phyloP scores from a whole-genome alignment of 2,888 invertebrate genomes.

The Drosophila kanekoi region DNA sequence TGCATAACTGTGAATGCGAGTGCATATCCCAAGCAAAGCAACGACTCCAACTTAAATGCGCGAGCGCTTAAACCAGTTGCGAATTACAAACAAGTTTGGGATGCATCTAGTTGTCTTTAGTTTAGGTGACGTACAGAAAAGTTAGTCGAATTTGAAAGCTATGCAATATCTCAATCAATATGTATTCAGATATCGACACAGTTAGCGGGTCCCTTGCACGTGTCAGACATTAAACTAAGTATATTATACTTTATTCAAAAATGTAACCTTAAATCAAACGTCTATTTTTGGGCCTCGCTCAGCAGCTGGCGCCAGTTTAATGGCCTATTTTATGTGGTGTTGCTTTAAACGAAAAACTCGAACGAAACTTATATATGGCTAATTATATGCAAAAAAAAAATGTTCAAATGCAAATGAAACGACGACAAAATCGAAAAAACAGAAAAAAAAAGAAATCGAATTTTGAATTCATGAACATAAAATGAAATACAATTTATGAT shows the following conservation, averaged over 20 bases:
- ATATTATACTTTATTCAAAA: background rate
- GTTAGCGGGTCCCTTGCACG: slow-evolving; percentile 12
- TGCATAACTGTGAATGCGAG: slow-evolving; percentile 18
- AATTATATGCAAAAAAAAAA: slow-evolving; percentile 63
- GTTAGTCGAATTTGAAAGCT: background rate
- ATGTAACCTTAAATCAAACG: slow-evolving; percentile 18
- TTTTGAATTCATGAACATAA: slow-evolving; percentile 33
- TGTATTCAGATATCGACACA: background rate
- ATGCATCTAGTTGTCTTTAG: too few species aligned
- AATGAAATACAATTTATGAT: slow-evolving; percentile 55
- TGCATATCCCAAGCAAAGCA: background rate
- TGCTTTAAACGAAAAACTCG: slow-evolving; percentile 13
- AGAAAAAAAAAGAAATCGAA: background rate
- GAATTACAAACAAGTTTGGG: background rate
- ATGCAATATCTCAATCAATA: background rate
- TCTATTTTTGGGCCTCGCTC: slow-evolving; percentile 32
- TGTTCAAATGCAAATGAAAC: slow-evolving; percentile 57
- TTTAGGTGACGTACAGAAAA: background rate
- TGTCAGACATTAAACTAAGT: background rate
- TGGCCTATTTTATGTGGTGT: slow-evolving; percentile 30
- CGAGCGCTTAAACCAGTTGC: background rate
- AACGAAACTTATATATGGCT: slow-evolving; percentile 36
- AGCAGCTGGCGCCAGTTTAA: slow-evolving; percentile 43
- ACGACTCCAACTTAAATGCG: background rate
- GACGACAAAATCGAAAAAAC: background rate